Percentiles rank a stretch among this genome's conserved stretches.
Conservation (phyloP, 2,113 vertebrate genomes). For the Lophotis ruficrista region DNA sequence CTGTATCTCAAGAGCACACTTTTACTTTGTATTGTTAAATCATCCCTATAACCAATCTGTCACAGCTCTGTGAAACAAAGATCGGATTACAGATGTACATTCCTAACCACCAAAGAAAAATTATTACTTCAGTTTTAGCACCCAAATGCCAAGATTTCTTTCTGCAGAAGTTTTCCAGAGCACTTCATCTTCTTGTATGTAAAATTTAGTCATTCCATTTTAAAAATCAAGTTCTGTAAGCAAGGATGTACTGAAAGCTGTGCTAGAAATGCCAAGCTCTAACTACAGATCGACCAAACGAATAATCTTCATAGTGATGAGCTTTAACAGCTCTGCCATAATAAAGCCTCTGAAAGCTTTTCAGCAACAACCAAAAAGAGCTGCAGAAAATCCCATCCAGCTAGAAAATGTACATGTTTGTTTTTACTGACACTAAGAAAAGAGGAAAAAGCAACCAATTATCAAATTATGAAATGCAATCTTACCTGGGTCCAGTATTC, state of each 20-base stretch:
- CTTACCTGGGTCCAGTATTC: slow-evolving; percentile 27
- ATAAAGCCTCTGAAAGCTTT: background rate
- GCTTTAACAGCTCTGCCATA: background rate
- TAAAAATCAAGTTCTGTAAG: background rate
- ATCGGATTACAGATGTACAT: background rate
- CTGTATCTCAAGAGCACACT: background rate
- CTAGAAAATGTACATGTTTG: background rate
- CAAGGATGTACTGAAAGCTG: background rate
- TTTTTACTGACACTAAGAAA: background rate
- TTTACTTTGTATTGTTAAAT: background rate
- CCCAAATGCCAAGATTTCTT: background rate
- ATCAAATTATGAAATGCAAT: background rate
- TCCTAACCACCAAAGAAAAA: background rate
- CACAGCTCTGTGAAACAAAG: background rate
- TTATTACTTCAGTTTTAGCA: background rate
- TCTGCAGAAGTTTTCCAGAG: background rate
- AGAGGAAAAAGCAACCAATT: background rate
- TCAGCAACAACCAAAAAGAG: background rate
- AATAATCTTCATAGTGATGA: background rate
- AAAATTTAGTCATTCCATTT: background rate
- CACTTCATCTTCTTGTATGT: background rate
- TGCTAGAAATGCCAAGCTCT: background rate
- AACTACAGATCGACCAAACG: background rate
- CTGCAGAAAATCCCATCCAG: background rate
- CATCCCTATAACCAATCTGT: background rate